Conservation (phyloP, 2,797 vertebrate species). For the Hemitrygon akajei region DNA sequence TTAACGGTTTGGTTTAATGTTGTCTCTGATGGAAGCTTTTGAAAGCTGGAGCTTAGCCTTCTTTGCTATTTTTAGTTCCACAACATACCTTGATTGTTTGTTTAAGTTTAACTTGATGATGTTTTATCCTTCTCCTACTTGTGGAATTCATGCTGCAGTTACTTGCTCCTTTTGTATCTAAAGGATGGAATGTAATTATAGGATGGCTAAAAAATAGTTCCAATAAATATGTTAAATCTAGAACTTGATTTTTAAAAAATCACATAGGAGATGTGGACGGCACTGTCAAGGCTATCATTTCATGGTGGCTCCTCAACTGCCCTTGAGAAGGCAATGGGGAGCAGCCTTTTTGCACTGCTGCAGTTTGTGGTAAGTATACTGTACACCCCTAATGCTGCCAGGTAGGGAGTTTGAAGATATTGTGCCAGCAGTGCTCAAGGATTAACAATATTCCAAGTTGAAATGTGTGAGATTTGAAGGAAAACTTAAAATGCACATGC, state of each 20-base stretch:
- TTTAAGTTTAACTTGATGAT: neutral
- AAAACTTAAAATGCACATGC: too few species aligned
- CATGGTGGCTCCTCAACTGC: too few species aligned
- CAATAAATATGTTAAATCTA: constrained; percentile 5
- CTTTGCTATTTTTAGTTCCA: neutral
- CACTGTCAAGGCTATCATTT: too few species aligned
- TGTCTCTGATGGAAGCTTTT: neutral
- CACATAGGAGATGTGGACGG: too few species aligned
- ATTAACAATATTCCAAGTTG: too few species aligned
- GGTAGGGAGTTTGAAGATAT: too few species aligned
- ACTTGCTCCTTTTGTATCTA: neutral
- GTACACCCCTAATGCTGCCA: too few species aligned
- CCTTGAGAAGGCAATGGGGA: too few species aligned
- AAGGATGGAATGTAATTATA: neutral
- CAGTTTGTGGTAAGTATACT: too few species aligned
- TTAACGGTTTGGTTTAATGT: neutral
- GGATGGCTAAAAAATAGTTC: neutral
- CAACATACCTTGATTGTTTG: neutral
- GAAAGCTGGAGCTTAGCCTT: neutral
- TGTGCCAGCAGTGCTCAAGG: too few species aligned
- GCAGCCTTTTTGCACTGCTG: too few species aligned
- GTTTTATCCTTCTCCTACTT: neutral
- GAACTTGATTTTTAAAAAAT: neutral
- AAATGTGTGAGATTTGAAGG: too few species aligned
- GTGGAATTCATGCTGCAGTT: neutral